These are phyloP conservation scores for Semnopithecus entellus DNA, from an alignment of 2,113 vertebrate genomes.

Conservation along the genomic window DNA sequence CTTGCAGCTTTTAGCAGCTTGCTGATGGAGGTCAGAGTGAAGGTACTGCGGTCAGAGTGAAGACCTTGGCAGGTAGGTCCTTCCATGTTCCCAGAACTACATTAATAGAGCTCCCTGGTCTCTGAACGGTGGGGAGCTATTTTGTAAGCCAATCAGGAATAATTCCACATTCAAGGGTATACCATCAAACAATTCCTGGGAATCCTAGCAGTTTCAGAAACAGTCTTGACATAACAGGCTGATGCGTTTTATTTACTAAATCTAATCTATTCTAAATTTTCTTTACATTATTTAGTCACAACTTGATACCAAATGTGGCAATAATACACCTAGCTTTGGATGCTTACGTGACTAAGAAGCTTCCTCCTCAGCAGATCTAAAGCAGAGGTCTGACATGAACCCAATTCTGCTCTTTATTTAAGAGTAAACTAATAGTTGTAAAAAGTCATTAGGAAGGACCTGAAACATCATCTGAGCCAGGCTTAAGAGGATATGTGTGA, in stretches of 20 bases:
- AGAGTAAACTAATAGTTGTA: not conserved
- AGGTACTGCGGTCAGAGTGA: not conserved
- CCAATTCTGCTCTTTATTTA: not conserved
- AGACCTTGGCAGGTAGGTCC: accelerated
- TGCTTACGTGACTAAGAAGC: not conserved
- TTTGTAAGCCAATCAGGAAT: not conserved
- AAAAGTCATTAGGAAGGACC: not conserved
- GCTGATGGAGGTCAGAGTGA: too few species aligned
- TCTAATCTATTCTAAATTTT: not conserved
- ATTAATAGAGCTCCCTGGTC: not conserved
- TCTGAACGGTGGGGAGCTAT: not conserved
- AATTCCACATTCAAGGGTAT: accelerated
- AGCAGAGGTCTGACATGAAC: not conserved
- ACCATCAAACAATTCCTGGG: not conserved
- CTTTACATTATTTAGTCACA: not conserved
- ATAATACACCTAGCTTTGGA: not conserved
- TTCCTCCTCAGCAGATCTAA: not conserved
- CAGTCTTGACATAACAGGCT: not conserved
- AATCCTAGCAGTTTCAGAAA: not conserved
- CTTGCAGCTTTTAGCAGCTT: not conserved
- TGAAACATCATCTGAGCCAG: not conserved
- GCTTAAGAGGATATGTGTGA: accelerated
- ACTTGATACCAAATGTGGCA: not conserved
- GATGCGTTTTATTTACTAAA: not conserved
- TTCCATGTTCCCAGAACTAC: accelerated